A percentile compares a stretch with the other conserved stretches of the same genome.
Conservation (phyloP, 37 sponge, comb jelly and placozoan genomes). For the Cladorhizidae sp. region DNA sequence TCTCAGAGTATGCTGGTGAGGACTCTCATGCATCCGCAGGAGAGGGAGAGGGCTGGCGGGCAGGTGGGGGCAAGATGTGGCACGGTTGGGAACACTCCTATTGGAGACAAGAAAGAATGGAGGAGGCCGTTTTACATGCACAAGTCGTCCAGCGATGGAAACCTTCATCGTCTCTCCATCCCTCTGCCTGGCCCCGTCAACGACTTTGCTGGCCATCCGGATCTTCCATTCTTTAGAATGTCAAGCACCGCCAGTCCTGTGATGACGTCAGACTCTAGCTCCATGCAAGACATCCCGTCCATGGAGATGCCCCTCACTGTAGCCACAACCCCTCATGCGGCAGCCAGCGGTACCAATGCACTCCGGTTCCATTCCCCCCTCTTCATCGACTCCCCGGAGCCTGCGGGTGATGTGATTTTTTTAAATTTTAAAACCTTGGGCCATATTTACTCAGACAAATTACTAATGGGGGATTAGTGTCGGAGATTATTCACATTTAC, state of each 20-base stretch:
- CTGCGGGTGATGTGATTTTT: background rate
- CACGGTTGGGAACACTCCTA: background rate
- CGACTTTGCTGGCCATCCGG: background rate
- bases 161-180: background rate
- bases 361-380: background rate
- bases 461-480: too few species aligned
- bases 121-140: background rate
- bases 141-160: conserved; percentile 52
- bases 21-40: background rate
- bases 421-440: too few species aligned
- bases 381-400: background rate
- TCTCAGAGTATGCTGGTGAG: background rate
- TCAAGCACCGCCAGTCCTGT: background rate
- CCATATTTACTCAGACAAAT: too few species aligned
- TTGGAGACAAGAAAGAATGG: background rate
- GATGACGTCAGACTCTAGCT: background rate
- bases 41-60: background rate
- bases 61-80: background rate
- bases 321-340: too few species aligned
- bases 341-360: too few species aligned
- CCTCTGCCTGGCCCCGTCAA: background rate
- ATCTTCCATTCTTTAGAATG: background rate
- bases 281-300: background rate
- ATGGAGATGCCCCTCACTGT: too few species aligned
- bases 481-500: too few species aligned